phyloP scores from a whole-genome alignment of 2,113 vertebrate genomes.

The Apteryx owenii region DNA sequence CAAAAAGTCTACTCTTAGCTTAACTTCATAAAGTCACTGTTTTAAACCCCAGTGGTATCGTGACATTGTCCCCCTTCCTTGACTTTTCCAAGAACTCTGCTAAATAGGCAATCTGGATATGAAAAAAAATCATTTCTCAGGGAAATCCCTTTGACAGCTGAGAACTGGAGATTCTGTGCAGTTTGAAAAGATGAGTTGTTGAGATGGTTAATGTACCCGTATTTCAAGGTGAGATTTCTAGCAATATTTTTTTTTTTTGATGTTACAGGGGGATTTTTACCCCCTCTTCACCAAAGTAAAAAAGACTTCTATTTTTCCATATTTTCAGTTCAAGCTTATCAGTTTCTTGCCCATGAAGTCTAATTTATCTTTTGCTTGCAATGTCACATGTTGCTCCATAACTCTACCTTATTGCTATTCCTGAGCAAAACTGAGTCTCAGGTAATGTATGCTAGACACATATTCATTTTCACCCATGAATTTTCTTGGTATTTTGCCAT shows the following conservation, averaged over 20 bases:
- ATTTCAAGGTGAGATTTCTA: not conserved
- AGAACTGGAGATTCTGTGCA: not conserved
- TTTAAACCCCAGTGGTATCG: not conserved
- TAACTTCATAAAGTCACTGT: not conserved
- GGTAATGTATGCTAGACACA: constrained; percentile 25
- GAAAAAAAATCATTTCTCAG: not conserved
- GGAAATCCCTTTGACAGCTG: not conserved
- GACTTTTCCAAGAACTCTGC: not conserved
- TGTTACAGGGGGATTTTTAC: not conserved
- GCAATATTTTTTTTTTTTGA: not conserved
- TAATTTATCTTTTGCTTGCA: constrained; percentile 48
- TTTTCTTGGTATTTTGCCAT: constrained; percentile 41
- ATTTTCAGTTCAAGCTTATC: not conserved
- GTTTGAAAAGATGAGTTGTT: not conserved
- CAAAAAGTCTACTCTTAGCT: not conserved
- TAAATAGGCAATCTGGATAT: not conserved
- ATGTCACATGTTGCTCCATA: constrained; percentile 25
- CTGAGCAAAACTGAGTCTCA: constrained; percentile 19
- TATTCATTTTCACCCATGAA: constrained; percentile 11
- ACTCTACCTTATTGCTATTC: constrained; percentile 37
- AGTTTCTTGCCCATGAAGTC: not conserved
- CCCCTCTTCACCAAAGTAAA: not conserved
- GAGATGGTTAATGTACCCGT: not conserved
- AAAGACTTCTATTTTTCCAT: not conserved
- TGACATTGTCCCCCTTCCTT: not conserved